A percentile compares a stretch with the other conserved stretches of the same genome.
These are phyloP conservation scores for Drosophila mauritiana DNA, from an alignment of 1,140 invertebrate species.

Conservation along the genomic window DNA sequence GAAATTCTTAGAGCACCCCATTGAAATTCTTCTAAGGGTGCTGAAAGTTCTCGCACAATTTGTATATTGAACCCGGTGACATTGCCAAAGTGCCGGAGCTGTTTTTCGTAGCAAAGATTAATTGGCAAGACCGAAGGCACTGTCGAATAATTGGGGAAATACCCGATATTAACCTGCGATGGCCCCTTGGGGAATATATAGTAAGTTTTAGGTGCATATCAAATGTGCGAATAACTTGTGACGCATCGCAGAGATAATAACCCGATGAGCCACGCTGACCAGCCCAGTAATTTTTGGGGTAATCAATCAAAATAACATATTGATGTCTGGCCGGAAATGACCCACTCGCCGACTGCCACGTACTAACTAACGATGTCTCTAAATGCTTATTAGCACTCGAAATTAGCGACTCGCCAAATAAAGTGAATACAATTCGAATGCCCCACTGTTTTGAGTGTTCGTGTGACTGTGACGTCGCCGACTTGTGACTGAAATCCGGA, in stretches of 20 bases:
- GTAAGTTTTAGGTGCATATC: slow-evolving; percentile 34
- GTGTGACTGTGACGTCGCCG: slow-evolving; percentile 59
- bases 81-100: slow-evolving; percentile 24
- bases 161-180: slow-evolving; percentile 52
- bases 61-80: slow-evolving; percentile 53
- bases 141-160: slow-evolving; percentile 57
- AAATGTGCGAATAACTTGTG: slow-evolving; percentile 48
- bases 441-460: slow-evolving; percentile 11
- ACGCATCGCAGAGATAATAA: slow-evolving; percentile 31
- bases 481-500: slow-evolving; percentile 44
- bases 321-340: slow-evolving; percentile 41
- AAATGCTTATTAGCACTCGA: slow-evolving; percentile 73
- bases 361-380: slow-evolving; percentile 75
- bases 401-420: slow-evolving; percentile 60
- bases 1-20: slow-evolving; percentile 10
- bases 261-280: not conserved
- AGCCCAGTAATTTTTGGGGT: slow-evolving; percentile 4
- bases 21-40: slow-evolving; percentile 12
- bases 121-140: slow-evolving; percentile 23
- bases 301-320: slow-evolving; percentile 39
- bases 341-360: slow-evolving; percentile 53
- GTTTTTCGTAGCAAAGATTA: slow-evolving; percentile 33
- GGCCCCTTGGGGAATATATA: slow-evolving; percentile 19
- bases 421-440: not conserved
- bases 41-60: slow-evolving; percentile 12